Evolutionary conservation across 1,140 invertebrate species (phyloP), one percentile per base, ranked within the genome.

Genomic region (Drosophila kikkawai): DNA sequence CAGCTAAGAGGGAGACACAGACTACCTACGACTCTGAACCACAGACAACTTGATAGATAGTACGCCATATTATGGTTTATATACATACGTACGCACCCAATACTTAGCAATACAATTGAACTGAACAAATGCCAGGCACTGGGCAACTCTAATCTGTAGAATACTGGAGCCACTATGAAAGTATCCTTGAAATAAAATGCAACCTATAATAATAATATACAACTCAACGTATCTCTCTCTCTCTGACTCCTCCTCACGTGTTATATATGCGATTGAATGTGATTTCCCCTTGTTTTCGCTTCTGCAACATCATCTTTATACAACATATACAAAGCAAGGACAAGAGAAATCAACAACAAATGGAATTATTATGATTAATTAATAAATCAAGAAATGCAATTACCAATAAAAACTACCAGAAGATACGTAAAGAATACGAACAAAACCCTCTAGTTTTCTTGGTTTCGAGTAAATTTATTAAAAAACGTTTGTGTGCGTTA

Each of bases 341-440:
- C 74, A 81, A 70, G 68, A 70, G 64, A 84, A 75, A 80, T 68
- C 68, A 65, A 82, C 67, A 69, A 73, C 29, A 69, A 82, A 75
- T 59, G 44, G 75, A 90, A 90, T 82, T 85, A 86, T 79, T 81
- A 91, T 80, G 69, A 85, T 90, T 90, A 90, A 90, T 79, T 76
- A 90, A 82, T 87, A 80, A 87, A 77, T 39, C 57, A 48, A 68
- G 59, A 85, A 88, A 90, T 90, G 81, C 85, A 90, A 90, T 86
- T 90, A 90, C 85, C 85, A 90, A 91, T 90, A 88, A 90, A 90
- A 90, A 85, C 81, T 90, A 90, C 85, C 85, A 90, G 81, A 81
- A 91, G 88, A 90, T 90, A 90, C 85, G 85, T 90, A 90, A 90
- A 88, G 80, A 70, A 80, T 68, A n/a, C 53, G 75, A 79, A 47